Conservation (phyloP, 1,140 invertebrate genomes). For the Ips typographus region DNA sequence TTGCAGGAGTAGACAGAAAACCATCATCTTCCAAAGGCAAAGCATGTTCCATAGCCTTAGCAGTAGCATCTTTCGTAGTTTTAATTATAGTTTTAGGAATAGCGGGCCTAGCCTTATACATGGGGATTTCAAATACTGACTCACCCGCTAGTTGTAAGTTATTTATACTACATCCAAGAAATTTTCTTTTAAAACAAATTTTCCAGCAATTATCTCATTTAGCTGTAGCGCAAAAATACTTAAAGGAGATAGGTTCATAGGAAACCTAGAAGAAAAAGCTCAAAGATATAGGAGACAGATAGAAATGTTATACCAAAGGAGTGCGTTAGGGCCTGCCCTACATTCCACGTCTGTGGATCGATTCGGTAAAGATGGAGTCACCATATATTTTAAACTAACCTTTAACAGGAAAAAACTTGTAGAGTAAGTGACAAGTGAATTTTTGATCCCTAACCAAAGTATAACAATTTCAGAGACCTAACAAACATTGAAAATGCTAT, state of each 20-base stretch:
- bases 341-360: conserved; percentile 65
- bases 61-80: conserved; percentile 67
- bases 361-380: conserved; percentile 69
- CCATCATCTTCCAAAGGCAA: conserved; percentile 52
- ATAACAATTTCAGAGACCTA: conserved; percentile 55
- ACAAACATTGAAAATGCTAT: conserved; percentile 67
- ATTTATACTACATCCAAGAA: no score
- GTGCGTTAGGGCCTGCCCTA: conserved; percentile 62
- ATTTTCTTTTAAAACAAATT: no score
- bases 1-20: conserved; percentile 27
- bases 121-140: conserved; percentile 64
- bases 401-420: conserved; percentile 73
- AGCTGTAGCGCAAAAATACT: conserved; percentile 67
- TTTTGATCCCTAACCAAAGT: neutral
- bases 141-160: conserved; percentile 50
- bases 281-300: conserved; percentile 59
- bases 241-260: conserved; percentile 66
- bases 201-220: conserved; percentile 67
- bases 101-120: conserved; percentile 73
- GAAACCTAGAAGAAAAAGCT: conserved; percentile 61
- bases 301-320: conserved; percentile 56
- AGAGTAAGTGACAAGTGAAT: conserved; percentile 52
- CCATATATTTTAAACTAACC: conserved; percentile 73
- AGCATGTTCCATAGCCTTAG: conserved; percentile 66
- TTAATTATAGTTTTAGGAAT: conserved; percentile 71